Evolutionary conservation across 2,888 invertebrate species (phyloP), one percentile per base, ranked within the genome.

Genomic region (Epistrophe grossulariae): DNA sequence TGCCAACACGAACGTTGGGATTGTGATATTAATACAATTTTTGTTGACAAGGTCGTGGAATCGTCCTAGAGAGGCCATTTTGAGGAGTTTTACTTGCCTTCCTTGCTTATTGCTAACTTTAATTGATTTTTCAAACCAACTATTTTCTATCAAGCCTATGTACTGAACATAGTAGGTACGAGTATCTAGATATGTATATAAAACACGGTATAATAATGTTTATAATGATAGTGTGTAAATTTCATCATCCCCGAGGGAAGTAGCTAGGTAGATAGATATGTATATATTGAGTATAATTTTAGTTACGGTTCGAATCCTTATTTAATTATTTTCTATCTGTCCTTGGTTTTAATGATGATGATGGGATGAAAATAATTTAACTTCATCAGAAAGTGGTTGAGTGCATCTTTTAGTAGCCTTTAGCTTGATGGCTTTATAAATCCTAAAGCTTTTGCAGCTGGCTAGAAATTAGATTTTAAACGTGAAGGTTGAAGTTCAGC

Each of bases 11-110:
- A 13, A 40, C 43, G 43, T 43, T 6, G 43, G 15, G 6, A 43
- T 7, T 6, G 43, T 4, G 15, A 43, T 7, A 15, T 15, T 43
- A 43, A 15, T 43, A 43, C 43, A 43, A 43, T 43, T 59, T 66
- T 77, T 59, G 77, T 7, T 68, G 57, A 77, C 68, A 68, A 77
- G 77, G 57, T 59, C 68, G 57, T 59, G 59, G 38, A 35, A 38
- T 48, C 9, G 35, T 48, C 59, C 43, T 68, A 66, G 59, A 59
- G 77, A 59, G 68, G 57, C 77, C 24, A 59, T 68, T 77, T 50
- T 50, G 17, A 28, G 48, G 38, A 45, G 77, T 59, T 66, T 48
- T 15, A 66, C 48, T 48, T n/a, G 66, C 19, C 48, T 50, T 19
- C 3, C 19, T 50, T 50, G 50, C 50, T 50, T 50, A 50, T 50